Evolutionary conservation across 2,113 vertebrate species (phyloP), one percentile per base, ranked within the genome.

Genomic region (Oenanthe oenanthe): DNA sequence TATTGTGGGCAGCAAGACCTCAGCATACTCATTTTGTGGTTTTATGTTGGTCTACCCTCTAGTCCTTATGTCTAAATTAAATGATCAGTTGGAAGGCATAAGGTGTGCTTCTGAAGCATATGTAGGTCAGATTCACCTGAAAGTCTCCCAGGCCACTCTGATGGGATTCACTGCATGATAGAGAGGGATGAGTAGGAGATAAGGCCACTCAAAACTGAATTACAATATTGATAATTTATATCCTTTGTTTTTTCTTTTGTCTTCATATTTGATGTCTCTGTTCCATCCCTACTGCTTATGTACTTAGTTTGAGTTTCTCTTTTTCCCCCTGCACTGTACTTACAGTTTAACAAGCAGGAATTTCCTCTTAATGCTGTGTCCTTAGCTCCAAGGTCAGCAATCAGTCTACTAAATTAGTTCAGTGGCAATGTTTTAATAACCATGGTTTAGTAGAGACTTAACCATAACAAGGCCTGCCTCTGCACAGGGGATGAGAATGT

Each of bases 321-420:
- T 45, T 20, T 20, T 21, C 36, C 17, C 29, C 31, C 4, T 0
- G 12, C 29, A 32, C 20, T 0, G 1, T 36, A 57, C 48, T 26
- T 66, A 38, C 10, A 66, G 13, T 83, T 88, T 54, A 82, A 80
- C 45, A 42, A 86, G 68, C 42, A 85, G 66, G 15, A 85, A 50
- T 54, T 62, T 62, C 32, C 20, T 85, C 50, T 71, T 70, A 32
- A 47, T 88, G 61, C 42, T 20, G 17, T 65, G 56, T 42, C 81
- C 66, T 72, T 42, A 45, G 38, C 36, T 80, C 93, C 56, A 92
- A 90, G 71, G 94, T 62, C 66, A 89, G 61, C 58, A 50, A 73
- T 61, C 47, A 71, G 32, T 36, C 50, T 29, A 26, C 24, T 65
- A 74, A 91, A 51, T 53, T 7, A 87, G 21, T 47, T 82, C 61